These are phyloP conservation scores for Cecidostiba fungosa DNA, from an alignment of 2,888 invertebrate species.

Conservation along the genomic window DNA sequence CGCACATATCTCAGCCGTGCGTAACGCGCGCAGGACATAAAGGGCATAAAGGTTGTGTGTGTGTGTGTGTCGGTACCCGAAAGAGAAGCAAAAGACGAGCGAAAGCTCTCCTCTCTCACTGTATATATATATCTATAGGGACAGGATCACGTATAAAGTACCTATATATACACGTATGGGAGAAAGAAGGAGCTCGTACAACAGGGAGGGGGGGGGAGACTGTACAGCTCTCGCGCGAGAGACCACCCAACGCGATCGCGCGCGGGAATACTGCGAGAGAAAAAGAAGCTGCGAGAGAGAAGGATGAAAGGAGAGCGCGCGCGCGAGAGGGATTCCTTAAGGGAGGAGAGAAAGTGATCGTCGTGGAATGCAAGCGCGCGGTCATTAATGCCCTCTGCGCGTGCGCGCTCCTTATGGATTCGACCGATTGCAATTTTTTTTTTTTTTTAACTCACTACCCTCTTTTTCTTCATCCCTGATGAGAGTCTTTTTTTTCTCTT, in stretches of 20 bases:
- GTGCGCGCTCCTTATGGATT: conserved; percentile 78
- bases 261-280: conserved; percentile 61
- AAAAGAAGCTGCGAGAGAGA: conserved; percentile 51
- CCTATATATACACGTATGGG: conserved; percentile 18
- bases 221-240: conserved; percentile 77
- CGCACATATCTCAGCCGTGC: conserved; percentile 8
- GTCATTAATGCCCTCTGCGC: conserved; percentile 77
- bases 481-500: background rate
- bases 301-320: conserved; percentile 49
- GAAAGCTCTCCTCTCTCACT: conserved; percentile 1
- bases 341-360: conserved; percentile 67
- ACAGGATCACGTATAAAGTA: conserved; percentile 60
- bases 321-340: conserved; percentile 60
- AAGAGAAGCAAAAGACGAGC: conserved; percentile 27
- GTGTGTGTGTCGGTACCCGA: conserved; percentile 20
- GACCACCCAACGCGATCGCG: conserved; percentile 80
- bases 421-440: conserved; percentile 70
- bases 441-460: conserved; percentile 9
- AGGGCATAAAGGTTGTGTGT: conserved; percentile 42
- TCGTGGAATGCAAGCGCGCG: conserved; percentile 76
- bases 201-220: conserved; percentile 10
- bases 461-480: conserved; percentile 6
- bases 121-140: background rate
- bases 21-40: conserved; percentile 36
- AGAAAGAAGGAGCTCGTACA: conserved; percentile 50